Evolutionary conservation across 2,888 invertebrate genomes (phyloP), one percentile per base, ranked within the genome.

Genomic region (Fragum fragum): DNA sequence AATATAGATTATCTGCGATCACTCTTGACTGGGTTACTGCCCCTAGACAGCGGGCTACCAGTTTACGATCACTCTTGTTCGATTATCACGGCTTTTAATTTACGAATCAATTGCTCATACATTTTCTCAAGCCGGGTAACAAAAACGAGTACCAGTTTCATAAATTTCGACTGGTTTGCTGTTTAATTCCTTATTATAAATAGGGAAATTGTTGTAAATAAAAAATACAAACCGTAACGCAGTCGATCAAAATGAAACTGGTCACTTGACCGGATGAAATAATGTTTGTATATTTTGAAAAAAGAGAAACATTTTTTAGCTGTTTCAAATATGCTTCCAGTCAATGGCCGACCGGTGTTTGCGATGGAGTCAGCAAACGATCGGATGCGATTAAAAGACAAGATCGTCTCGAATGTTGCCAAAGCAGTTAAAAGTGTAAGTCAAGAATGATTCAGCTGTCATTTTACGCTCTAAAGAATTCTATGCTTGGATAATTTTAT

Each of bases 341-440:
- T 85, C 21, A 73, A 82, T 42, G 82, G 85, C 3, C 79, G 79
- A 53, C 73, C 75, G 55, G 76, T 83, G 52, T 36, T 81, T 26
- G 80, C 72, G n/a, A 82, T 87, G 85, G 85, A 87, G 36, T 77
- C 84, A n/a, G 71, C 71, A 18, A 76, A 85, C 21, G 92, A 92
- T 71, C 89, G 93, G 76, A 89, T 91, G 82, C 84, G 92, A 55
- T 86, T 93, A 39, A 93, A 93, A 83, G 93, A 93, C 84, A 92
- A 91, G 77, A 92, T 93, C 32, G 75, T 93, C 3, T 90, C 91
- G 39, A 92, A 92, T 85, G 90, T 93, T 18, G 90, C 92, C 6
- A 92, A 90, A 79, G 91, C 93, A 1, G 91, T 93, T n/a, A 93
- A 93, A 89, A 86, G 89, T 83, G 93, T 93, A 83, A 83, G 47